Percentiles rank a stretch among this genome's conserved stretches.
Conservation (phyloP, 2,113 vertebrate species). For the Morone chrysops region DNA sequence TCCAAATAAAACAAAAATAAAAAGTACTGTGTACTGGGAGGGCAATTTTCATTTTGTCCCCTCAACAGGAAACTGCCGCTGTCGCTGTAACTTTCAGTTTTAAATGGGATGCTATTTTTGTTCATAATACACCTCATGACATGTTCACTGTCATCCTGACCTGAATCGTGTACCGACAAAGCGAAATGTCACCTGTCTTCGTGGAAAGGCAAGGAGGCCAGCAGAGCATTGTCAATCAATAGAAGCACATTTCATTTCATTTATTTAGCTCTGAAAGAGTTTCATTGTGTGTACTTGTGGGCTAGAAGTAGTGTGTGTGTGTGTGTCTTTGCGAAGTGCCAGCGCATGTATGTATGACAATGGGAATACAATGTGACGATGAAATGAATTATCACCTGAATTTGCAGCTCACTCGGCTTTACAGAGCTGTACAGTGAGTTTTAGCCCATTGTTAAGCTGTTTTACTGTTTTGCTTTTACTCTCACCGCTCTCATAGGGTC, state of each 20-base stretch:
- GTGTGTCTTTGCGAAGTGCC: background rate
- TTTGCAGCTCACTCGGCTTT: background rate
- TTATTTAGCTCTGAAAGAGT: background rate
- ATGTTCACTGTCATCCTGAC: conserved; percentile 1
- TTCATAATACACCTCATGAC: background rate
- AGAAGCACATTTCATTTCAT: background rate
- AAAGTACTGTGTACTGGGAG: background rate
- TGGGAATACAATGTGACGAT: too few species aligned
- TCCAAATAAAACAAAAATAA: background rate
- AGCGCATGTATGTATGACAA: too few species aligned
- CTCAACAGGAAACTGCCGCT: background rate
- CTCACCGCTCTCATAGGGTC: background rate
- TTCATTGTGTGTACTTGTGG: too few species aligned
- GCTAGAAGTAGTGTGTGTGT: background rate
- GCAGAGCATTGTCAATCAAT: background rate
- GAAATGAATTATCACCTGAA: background rate
- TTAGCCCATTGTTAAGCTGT: background rate
- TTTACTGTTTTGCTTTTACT: background rate
- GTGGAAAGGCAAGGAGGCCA: background rate
- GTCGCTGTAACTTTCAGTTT: background rate
- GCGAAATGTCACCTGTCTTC: background rate
- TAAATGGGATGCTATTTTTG: background rate
- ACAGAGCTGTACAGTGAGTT: background rate
- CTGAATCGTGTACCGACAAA: background rate
- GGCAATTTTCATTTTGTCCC: background rate